Evolutionary conservation across 1,140 invertebrate genomes (phyloP).

Genomic region (Gonioctena quinquepunctata): DNA sequence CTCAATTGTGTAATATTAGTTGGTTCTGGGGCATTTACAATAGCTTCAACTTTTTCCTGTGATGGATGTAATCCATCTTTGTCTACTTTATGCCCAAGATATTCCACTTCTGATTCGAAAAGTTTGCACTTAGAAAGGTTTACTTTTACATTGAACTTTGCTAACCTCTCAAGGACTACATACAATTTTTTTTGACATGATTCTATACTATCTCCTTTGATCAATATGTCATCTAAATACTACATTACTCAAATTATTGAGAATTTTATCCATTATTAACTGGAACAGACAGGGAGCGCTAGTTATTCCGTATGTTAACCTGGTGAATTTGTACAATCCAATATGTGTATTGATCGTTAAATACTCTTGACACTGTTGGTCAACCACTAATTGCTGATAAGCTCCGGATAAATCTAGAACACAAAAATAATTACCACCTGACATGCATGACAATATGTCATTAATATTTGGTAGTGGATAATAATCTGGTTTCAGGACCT

Average conservation of each 20-base stretch:
- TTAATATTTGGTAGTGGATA: background rate
- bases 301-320: background rate
- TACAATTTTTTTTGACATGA: constrained; percentile 38
- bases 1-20: constrained; percentile 43
- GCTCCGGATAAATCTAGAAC: background rate
- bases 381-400: background rate
- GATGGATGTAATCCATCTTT: constrained; percentile 49
- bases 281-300: background rate
- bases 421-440: background rate
- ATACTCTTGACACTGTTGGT: background rate
- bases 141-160: constrained; percentile 30
- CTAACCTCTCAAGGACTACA: background rate
- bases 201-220: background rate
- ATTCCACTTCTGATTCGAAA: constrained; percentile 34
- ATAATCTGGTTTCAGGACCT: background rate
- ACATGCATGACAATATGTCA: background rate
- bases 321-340: too few relatives aligned
- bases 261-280: background rate
- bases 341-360: too few relatives aligned
- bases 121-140: constrained; percentile 41
- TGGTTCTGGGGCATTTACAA: constrained; percentile 45
- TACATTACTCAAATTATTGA: background rate
- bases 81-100: constrained; percentile 52
- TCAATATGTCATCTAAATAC: background rate
- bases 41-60: constrained; percentile 46